Conservation (phyloP, 2,888 invertebrate genomes). For the Pyralis farinalis region DNA sequence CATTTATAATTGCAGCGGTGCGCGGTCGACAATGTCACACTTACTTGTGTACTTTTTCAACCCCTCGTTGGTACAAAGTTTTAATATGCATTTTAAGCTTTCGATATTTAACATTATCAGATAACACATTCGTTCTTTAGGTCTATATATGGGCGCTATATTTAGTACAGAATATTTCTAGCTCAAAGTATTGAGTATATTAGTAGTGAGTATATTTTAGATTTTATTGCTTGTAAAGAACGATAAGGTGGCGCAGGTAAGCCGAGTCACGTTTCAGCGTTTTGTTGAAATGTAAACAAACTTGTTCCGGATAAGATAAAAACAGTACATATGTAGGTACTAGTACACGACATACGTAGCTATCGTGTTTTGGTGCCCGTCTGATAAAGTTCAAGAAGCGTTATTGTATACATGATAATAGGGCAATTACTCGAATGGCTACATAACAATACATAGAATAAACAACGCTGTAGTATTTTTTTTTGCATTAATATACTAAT, state of each 20-base stretch:
- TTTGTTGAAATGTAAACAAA: constrained; percentile 78
- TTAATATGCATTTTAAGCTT: not conserved
- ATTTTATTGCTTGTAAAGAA: constrained; percentile 69
- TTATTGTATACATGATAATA: constrained; percentile 10
- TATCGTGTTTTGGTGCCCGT: constrained; percentile 33
- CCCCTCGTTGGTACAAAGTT: constrained; percentile 35
- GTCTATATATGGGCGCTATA: constrained; percentile 8
- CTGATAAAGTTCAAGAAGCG: constrained; percentile 33
- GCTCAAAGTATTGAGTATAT: constrained; percentile 31
- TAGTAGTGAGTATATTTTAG: constrained; percentile 51
- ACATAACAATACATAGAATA: too few species aligned
- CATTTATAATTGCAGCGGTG: constrained; percentile 79
- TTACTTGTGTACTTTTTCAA: constrained; percentile 55
- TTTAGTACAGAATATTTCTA: constrained; percentile 1
- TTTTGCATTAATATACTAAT: too few species aligned
- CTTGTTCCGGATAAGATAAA: constrained; percentile 79
- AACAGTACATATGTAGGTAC: constrained; percentile 39
- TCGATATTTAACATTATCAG: too few species aligned
- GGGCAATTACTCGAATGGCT: too few species aligned
- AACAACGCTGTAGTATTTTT: too few species aligned
- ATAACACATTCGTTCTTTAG: not conserved
- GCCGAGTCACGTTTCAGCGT: constrained; percentile 70
- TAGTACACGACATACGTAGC: constrained; percentile 26
- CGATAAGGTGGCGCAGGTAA: constrained; percentile 70
- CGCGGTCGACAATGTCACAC: constrained; percentile 72